Evolutionary conservation across 2,113 vertebrate species (phyloP).

Genomic region (Anthoscopus minutus): DNA sequence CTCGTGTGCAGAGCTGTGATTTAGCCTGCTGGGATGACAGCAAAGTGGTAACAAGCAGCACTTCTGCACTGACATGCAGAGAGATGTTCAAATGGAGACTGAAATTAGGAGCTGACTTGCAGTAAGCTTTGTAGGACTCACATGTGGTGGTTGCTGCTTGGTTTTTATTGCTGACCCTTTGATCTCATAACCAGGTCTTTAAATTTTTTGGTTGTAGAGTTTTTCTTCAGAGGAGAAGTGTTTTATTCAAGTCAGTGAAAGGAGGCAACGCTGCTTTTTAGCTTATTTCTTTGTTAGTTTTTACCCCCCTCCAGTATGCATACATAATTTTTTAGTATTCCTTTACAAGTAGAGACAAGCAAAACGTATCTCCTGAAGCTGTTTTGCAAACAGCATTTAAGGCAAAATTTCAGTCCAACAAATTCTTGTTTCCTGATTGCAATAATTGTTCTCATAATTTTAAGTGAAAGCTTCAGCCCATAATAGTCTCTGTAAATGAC

Average conservation of each 20-base stretch:
- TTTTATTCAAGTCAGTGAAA: not conserved
- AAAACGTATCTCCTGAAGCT: not conserved
- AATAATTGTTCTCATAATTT: not conserved
- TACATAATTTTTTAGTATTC: not conserved
- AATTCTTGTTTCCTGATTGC: not conserved
- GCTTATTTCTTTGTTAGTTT: not conserved
- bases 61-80: not conserved
- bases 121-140: not conserved
- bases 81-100: not conserved
- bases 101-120: not conserved
- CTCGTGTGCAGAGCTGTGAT: not conserved
- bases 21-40: not conserved
- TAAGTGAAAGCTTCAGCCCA: not conserved
- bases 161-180: not conserved
- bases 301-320: rapidly evolving
- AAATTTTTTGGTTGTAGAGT: not conserved
- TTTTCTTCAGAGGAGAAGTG: not conserved
- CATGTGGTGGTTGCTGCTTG: not conserved
- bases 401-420: not conserved
- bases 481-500: not conserved
- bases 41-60: not conserved
- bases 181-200: not conserved
- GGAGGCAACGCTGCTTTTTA: not conserved
- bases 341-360: not conserved
- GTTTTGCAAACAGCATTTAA: not conserved